Base-by-base conservation (phyloP, 2,113 vertebrate species). In the Perca flavescens region DNA sequence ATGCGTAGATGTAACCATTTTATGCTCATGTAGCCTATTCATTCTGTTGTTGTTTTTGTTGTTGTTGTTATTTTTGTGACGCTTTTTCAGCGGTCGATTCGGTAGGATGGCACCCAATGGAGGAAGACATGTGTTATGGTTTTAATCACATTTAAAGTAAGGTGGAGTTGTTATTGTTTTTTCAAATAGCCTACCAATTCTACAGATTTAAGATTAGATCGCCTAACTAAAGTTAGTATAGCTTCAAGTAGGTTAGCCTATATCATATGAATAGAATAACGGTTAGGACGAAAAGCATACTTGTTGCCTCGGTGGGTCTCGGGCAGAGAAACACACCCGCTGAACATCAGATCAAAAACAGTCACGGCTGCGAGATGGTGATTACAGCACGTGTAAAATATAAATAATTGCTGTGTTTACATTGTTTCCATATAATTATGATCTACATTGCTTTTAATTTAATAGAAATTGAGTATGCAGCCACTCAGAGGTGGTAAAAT, bases 91-190 rank as follows among this genome's bases (percentile, higher is more conserved):
- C 21, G 2, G 8, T 58, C 2, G 3, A 19, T 3, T 69, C n/a
- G 6, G 7, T 21, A 6, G 49, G 17, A 67, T 64, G 63, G 2
- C 31, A 15, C 15, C 14, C 11, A 12, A 17, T 1, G 61, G 31
- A 82, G 71, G 62, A 73, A 46, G 31, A 36, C 64, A 64, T 34
- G 28, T 17, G 31, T 73, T 74, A 28, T 65, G 50, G 8, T 75
- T 43, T 52, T 70, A 52, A 57, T 56, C 36, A 36, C 14, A 54
- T 64, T 69, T 56, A 56, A 63, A 79, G 57, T 70, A 74, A 57
- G 66, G 0, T 10, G 31, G 58, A 31, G 22, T 58, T 25, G 5
- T 25, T 53, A 8, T 50, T 50, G 1, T 64, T 19, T 43, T 31
- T 6, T 5, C 11, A 8, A 40, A 34, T 14, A 63, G 28, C 19